Conservation (phyloP, 2,113 vertebrate genomes). For the Axis porcinus region DNA sequence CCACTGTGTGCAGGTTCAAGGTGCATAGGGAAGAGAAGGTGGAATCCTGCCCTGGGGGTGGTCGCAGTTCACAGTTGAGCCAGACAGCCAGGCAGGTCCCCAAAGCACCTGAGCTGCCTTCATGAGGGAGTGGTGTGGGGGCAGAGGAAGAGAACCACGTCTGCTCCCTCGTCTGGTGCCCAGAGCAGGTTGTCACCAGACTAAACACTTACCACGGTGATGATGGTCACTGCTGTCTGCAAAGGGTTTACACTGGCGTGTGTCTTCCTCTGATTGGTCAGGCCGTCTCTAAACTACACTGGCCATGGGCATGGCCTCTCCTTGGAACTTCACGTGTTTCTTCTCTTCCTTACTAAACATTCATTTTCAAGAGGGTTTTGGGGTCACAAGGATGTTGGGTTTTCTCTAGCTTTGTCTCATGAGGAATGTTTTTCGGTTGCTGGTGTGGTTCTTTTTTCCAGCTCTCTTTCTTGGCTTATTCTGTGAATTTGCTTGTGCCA, state of each 20-base stretch:
- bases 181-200: rapidly evolving
- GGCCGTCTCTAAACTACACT: neutral
- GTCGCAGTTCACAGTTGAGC: neutral
- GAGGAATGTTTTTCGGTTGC: neutral
- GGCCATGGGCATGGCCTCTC: no score
- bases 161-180: neutral
- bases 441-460: no score
- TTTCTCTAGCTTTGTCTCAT: neutral
- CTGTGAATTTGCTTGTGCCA: no score
- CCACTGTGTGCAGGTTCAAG: rapidly evolving
- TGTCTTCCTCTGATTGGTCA: neutral
- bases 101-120: neutral
- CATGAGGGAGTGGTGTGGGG: neutral
- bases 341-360: no score
- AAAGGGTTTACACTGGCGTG: neutral
- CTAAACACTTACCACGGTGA: neutral
- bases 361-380: no score
- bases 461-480: no score
- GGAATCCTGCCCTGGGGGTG: neutral
- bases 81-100: neutral
- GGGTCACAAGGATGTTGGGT: no score
- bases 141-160: neutral
- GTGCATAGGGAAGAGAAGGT: neutral
- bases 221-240: neutral
- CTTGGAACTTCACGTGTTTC: no score